Base-by-base conservation (phyloP, 53 echinoderm and acorn worm genomes). In the Arbacia lixula region DNA sequence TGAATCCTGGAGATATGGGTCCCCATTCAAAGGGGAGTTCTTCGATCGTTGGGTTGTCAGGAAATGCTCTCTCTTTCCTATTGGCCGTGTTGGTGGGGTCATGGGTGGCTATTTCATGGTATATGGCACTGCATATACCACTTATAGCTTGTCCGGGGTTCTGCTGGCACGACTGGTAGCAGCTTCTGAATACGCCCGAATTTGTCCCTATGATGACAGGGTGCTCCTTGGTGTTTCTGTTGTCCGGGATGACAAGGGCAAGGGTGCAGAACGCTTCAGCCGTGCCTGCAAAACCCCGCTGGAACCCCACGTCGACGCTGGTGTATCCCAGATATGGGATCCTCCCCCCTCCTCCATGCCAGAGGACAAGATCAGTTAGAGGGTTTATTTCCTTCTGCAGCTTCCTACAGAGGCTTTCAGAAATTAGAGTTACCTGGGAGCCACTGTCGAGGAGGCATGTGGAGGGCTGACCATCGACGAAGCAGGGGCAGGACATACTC, bases 371-470 rank as follows among this genome's bases (percentile, higher is more conserved):
- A 1, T 60, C 72, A 20, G 38, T 71, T 41, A 60, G 24, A 14
- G 61, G 71, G 28, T 40, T 6, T 4, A 72, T 8, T 10, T 85
- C 71, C 36, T 71, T 43, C 5, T 28, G 38, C 25, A 72, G 69
- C 25, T 68, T 85, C 40, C 56, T 56, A 38, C 66, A 85, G 25
- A 85, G 63, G 28, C 71, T 71, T 54, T 69, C 35, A 17, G 81
- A n/a, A 3, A 81, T 34, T 20, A 81, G 63, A 35, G 89, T 89
- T 0, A 91, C 87, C 33, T 91, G 91, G 0, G 91, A 91, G n/a
- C 91, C 87, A 78, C 91, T 85, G 60, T 91, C 91, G 19, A 91
- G 69, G 17, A 91, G 41, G 53, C 75, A 87, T 16, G 0, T 31
- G 2, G 76, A 35, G 12, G 36, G 41, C 0, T 42, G 12, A 17